Base-by-base conservation (phyloP, 2,113 vertebrate genomes). In the Hippocampus abdominalis region DNA sequence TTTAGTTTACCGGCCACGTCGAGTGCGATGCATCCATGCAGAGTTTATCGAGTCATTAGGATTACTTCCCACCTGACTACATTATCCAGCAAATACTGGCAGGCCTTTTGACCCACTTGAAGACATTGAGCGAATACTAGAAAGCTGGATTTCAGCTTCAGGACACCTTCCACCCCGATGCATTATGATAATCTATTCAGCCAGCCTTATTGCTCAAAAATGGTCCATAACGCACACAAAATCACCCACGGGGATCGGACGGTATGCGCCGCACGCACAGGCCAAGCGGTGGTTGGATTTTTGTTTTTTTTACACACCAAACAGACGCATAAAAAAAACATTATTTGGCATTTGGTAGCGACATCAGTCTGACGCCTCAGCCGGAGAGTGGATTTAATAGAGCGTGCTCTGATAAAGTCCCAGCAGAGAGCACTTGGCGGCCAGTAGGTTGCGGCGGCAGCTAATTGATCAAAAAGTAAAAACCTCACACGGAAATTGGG, bases 391-490 rank as follows among this genome's bases (percentile, higher is more conserved):
- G 77, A 81, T 86, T 86, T 90, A 89, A 90, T 84, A 87, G 82
- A 86, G 85, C 88, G 73, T 80, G 85, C 77, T 84, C 79, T 81
- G 77, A 87, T 83, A 84, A 84, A 76, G 83, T 85, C 86, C 86
- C 86, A 71, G 82, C 76, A 85, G 89, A 89, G 77, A 89, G 80
- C 78, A 74, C 84, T 87, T 83, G 83, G 78, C 79, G 82, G 84
- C 68, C 87, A 77, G 84, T 84, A 85, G 86, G 80, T 82, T 89
- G 78, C 83, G 80, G 72, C 79, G 76, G 77, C 80, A 79, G 83
- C 85, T 90, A 90, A 91, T 91, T 89, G 87, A 77, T 89, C 83
- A 87, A 86, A 89, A 89, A 85, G 83, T 71, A 85, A 87, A 87
- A 83, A 89, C 69, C 79, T 81, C 82, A 86, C 74, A 48, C 71